These are phyloP conservation scores for Lasiurus borealis DNA, from an alignment of 2,113 vertebrate species.

Conservation along the genomic window DNA sequence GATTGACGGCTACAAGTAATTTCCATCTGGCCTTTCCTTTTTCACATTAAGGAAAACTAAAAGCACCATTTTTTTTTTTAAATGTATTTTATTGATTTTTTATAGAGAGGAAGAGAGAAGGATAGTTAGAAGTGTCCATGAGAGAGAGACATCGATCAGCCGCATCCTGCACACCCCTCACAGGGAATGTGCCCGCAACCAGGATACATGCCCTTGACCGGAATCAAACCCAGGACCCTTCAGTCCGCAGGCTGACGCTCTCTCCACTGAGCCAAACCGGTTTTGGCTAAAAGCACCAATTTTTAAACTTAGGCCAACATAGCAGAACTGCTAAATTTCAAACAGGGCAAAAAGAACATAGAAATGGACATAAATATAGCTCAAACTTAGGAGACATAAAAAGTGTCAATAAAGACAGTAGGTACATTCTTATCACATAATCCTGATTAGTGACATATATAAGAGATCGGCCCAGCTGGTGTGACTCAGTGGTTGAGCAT, in stretches of 20 bases:
- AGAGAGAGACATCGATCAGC: too few relatives aligned
- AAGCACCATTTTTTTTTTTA: too few relatives aligned
- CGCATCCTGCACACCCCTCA: too few relatives aligned
- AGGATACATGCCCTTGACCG: too few relatives aligned
- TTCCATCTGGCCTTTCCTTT: slow-evolving; percentile 5
- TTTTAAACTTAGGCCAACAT: slow-evolving; percentile 19
- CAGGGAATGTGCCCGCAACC: too few relatives aligned
- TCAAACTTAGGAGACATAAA: slow-evolving; percentile 40
- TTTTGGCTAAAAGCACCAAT: background rate
- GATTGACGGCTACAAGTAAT: background rate
- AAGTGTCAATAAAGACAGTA: background rate
- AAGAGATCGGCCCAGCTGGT: background rate
- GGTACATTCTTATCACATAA: background rate
- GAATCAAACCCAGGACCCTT: too few relatives aligned
- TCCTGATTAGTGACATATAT: background rate
- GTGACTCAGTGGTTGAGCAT: too few relatives aligned
- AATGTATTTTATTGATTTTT: too few relatives aligned
- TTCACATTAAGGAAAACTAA: slow-evolving; percentile 43
- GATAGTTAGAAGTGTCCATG: too few relatives aligned
- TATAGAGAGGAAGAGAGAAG: too few relatives aligned
- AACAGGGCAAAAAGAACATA: slow-evolving; percentile 23
- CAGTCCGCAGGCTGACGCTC: too few relatives aligned
- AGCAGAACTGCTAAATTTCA: slow-evolving; percentile 13
- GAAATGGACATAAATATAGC: background rate
- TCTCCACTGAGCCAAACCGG: too few relatives aligned